Base-by-base conservation (phyloP, 2,113 vertebrate genomes). In the Myotis lucifugus region DNA sequence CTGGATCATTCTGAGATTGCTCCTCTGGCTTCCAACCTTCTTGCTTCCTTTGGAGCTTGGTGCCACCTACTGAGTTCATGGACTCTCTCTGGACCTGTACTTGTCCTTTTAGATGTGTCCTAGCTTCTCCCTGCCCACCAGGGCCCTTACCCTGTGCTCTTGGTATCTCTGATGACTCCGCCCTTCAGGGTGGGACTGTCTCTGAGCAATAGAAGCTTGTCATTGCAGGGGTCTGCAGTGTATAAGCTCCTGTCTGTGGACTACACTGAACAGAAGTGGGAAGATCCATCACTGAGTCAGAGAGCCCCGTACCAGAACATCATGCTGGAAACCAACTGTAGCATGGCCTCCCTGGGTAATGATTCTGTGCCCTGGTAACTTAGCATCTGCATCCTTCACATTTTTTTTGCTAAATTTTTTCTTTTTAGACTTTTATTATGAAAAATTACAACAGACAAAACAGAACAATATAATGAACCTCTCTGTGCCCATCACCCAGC, bases 201-300 rank as follows among this genome's bases (percentile, higher is more conserved):
- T 17, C 67, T 91, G 77, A 95, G 79, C 18, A 34, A 0, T 21
- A 32, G 52, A 54, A 88, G 27, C 34, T 86, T 96, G 46, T 97
- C 74, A 11, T 96, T 97, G 54, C 78, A 93, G 96, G 92, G 52
- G 12, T 69, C 34, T 48, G 42, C 64, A 8, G 86, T 3, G 0
- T 25, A 14, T 15, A 21, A 78, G 77, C 72, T 50, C 88, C 66
- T 67, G 10, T 88, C 52, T 27, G 74, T 85, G 67, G 52, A 85
- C 78, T 18, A 3, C 25, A 34, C 15, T n/a, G 66, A 88, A 79
- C 85, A 79, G 72, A 90, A 69, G 56, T 79, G 83, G 86, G 66
- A 72, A 66, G 56, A 76, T 72, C 81, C 19, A 0, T 37, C 59
- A 3, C 21, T 61, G 23, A 54, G 59, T 37, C 85, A 81, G 85